A percentile compares a stretch with the other conserved stretches of the same genome.
Conservation (phyloP, 1,140 invertebrate genomes). For the Leptinotarsa lineolata region DNA sequence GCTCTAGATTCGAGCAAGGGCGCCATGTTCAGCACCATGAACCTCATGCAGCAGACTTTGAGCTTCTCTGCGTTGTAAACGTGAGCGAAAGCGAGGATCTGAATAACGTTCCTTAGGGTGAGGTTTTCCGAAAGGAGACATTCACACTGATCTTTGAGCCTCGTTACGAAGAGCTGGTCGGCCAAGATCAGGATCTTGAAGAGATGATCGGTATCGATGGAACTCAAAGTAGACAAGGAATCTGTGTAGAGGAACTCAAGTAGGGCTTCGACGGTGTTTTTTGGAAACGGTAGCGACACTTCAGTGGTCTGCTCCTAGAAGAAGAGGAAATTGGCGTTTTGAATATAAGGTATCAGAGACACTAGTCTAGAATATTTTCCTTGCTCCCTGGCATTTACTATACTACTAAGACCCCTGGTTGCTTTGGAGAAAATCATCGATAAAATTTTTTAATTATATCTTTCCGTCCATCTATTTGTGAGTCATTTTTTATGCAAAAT, state of each 20-base stretch:
- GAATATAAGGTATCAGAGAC: too few relatives aligned
- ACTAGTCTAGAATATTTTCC: too few relatives aligned
- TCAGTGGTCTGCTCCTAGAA: slow-evolving; percentile 40
- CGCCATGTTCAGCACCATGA: slow-evolving; percentile 69
- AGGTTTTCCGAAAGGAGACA: slow-evolving; percentile 63
- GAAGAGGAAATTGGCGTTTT: not conserved
- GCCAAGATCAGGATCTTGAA: slow-evolving; percentile 71
- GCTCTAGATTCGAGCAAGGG: slow-evolving; percentile 68
- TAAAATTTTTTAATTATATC: too few relatives aligned
- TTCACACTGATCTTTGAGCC: slow-evolving; percentile 72
- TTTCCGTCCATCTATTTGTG: too few relatives aligned
- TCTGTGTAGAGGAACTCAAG: slow-evolving; percentile 73
- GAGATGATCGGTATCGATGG: slow-evolving; percentile 64
- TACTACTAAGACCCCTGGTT: too few relatives aligned
- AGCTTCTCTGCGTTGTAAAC: slow-evolving; percentile 70
- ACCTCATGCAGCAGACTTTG: slow-evolving; percentile 71
- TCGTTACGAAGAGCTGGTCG: slow-evolving; percentile 69
- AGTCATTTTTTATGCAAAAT: too few relatives aligned
- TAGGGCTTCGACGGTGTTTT: slow-evolving; percentile 61
- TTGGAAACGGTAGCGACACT: slow-evolving; percentile 45
- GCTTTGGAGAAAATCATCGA: too few relatives aligned
- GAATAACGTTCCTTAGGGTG: slow-evolving; percentile 70
- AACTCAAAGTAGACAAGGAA: slow-evolving; percentile 60
- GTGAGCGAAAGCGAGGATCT: slow-evolving; percentile 70
- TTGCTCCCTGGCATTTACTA: too few relatives aligned